phyloP scores from a whole-genome alignment of 2,797 vertebrate genomes.

The Chaunax sp. region DNA sequence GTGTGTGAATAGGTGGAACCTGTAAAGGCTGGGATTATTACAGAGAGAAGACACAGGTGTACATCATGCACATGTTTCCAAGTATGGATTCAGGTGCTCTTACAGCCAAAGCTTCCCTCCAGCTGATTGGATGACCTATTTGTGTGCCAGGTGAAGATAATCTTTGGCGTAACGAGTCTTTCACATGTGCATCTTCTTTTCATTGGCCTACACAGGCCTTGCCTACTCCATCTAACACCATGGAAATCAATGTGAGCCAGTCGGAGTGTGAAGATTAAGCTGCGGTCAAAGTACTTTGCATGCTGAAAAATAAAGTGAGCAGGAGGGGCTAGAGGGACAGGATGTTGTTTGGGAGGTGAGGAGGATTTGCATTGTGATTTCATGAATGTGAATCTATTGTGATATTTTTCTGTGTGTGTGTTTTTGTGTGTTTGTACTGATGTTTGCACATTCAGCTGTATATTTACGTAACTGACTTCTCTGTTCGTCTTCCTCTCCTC shows the following conservation, averaged over 20 bases:
- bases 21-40: constrained; percentile 21
- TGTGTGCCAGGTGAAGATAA: constrained; percentile 63
- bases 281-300: constrained; percentile 68
- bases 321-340: neutral
- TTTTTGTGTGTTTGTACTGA: constrained; percentile 1
- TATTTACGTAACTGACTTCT: constrained; percentile 25
- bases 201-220: constrained; percentile 56
- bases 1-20: constrained; percentile 27
- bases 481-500: constrained; percentile 14
- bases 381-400: constrained; percentile 35
- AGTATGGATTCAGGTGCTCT: constrained; percentile 59
- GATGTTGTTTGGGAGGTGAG: constrained; percentile 26
- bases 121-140: constrained; percentile 35
- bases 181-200: constrained; percentile 60
- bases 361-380: constrained; percentile 51
- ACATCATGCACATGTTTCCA: constrained; percentile 38
- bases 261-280: constrained; percentile 76
- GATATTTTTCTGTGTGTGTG: neutral
- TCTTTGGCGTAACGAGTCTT: constrained; percentile 64
- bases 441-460: constrained; percentile 16
- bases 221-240: constrained; percentile 70
- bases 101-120: constrained; percentile 29
- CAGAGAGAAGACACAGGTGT: constrained; percentile 56
- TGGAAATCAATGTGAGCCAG: constrained; percentile 78
- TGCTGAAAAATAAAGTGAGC: constrained; percentile 47